Percentiles rank a stretch among this genome's conserved stretches.
Conservation (phyloP, 2,888 invertebrate genomes). For the Cyclophora punctaria region DNA sequence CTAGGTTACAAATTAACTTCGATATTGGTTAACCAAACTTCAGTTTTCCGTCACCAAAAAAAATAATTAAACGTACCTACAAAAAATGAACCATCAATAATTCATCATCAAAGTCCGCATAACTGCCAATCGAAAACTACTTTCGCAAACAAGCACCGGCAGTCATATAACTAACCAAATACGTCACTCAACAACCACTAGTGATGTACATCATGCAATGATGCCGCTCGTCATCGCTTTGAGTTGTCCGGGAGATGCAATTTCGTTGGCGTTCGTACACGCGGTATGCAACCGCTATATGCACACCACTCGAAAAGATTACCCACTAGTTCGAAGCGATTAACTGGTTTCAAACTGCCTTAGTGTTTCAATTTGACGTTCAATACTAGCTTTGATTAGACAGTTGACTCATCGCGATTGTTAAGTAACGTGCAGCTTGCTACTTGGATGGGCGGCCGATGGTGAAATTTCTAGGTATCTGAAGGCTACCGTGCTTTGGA, state of each 20-base stretch:
- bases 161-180: slow-evolving; percentile 14
- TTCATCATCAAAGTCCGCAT: no score
- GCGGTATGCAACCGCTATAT: slow-evolving; percentile 59
- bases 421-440: no score
- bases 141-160: slow-evolving; percentile 12
- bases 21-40: no score
- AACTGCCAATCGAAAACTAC: slow-evolving; percentile 17
- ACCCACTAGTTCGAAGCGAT: slow-evolving; percentile 65
- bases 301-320: slow-evolving; percentile 67
- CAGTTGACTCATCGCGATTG: slow-evolving; percentile 19
- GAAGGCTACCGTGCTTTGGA: no score
- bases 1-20: no score
- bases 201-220: slow-evolving; percentile 50
- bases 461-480: no score
- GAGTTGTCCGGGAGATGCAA: slow-evolving; percentile 54
- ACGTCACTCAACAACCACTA: slow-evolving; percentile 25
- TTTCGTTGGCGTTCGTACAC: slow-evolving; percentile 44
- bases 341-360: slow-evolving; percentile 51
- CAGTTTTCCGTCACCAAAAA: no score
- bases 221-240: slow-evolving; percentile 61
- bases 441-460: no score
- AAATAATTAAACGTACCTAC: no score
- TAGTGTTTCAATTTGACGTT: slow-evolving; percentile 35
- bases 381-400: slow-evolving; percentile 26
- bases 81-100: no score